Evolutionary conservation across 2,888 invertebrate species (phyloP), one percentile per base, ranked within the genome.

Genomic region (Linnaemya tessellans): DNA sequence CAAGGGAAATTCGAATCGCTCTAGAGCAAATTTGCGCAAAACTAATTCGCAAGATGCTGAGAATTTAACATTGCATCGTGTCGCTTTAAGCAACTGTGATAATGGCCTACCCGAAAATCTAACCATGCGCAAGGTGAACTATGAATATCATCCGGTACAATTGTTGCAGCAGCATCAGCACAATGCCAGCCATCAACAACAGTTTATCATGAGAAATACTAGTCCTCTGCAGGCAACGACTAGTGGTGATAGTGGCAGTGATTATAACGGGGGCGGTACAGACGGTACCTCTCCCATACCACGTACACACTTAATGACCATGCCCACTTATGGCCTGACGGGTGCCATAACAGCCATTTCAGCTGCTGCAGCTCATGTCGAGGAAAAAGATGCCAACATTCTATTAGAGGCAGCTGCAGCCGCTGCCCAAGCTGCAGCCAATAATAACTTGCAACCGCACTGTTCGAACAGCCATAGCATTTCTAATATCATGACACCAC

Each of bases 291-390:
- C 84, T 54, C 88, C 89, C 46, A 88, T 90, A 82, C 88, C 91
- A 41, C 88, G 89, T 80, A 86, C 89, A 58, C 82, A 80, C n/a
- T 56, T 85, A 41, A 80, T 79, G 49, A 65, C 74, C 13, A 88
- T 91, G 84, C 91, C 92, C 0, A 89, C 89, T 0, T 92, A 92
- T 83, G 92, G 91, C 22, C 73, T 92, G 67, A 91, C 91, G 0
- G 92, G 92, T 64, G 92, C 92, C 77, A 92, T 92, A 49, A 91
- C 92, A 35, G 90, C 92, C 18, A 91, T 91, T 68, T 90, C 92
- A 30, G 89, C 92, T 22, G 90, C 92, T 30, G 90, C 90, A 5
- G 90, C 89, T 0, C 89, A 90, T 20, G 90, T 90, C 0, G 91
- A 90, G 62, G 90, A 89, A 62, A 90, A 89, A 51, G 90, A 90